phyloP scores from a whole-genome alignment of 2,888 invertebrate species.

The Aspidiotus rigidus region DNA sequence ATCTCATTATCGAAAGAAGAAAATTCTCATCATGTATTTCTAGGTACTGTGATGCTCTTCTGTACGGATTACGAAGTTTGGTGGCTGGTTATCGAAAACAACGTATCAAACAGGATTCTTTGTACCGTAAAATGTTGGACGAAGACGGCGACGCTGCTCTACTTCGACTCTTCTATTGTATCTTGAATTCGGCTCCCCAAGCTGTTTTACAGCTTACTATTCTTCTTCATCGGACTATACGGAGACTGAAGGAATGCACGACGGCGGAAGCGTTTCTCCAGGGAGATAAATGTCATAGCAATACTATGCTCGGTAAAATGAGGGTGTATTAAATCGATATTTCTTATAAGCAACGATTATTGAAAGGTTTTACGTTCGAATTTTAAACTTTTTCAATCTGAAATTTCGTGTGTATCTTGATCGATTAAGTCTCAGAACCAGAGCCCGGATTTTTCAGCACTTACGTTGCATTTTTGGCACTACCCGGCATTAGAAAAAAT shows the following conservation, averaged over 20 bases:
- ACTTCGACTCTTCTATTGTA: constrained; percentile 26
- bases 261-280: neutral
- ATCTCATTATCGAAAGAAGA: neutral
- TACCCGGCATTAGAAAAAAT: no score
- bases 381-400: no score
- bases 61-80: constrained; percentile 22
- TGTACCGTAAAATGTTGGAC: constrained; percentile 29
- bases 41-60: constrained; percentile 27
- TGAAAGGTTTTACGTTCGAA: no score
- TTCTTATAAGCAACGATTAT: no score
- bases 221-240: constrained; percentile 10
- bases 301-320: neutral
- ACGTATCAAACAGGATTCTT: constrained; percentile 22
- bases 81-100: constrained; percentile 22
- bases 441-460: no score
- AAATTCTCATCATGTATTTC: constrained; percentile 3
- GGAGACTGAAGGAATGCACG: neutral
- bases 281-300: neutral
- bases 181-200: constrained; percentile 29
- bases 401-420: no score
- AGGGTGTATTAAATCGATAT: no score
- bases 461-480: no score
- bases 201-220: constrained; percentile 24
- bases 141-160: constrained; percentile 31
- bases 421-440: no score